These are phyloP conservation scores for Magallana nippona DNA, from an alignment of 2,888 invertebrate species.

Conservation along the genomic window DNA sequence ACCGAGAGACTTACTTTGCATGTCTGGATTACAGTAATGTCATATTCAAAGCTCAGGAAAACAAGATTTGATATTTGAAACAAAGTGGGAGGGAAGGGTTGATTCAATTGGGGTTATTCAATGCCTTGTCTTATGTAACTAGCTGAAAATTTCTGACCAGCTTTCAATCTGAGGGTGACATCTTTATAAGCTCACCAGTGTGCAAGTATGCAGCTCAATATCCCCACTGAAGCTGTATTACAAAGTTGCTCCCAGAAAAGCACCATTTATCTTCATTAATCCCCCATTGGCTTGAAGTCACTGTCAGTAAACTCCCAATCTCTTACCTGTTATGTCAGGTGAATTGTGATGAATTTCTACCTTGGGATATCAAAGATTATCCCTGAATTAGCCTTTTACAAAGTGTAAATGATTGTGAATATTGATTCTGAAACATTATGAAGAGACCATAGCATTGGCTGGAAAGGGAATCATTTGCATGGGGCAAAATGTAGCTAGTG, in stretches of 20 bases:
- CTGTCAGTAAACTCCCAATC: slow-evolving; percentile 22
- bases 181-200: slow-evolving; percentile 22
- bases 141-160: neutral
- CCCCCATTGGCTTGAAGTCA: slow-evolving; percentile 20
- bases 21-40: too few species aligned
- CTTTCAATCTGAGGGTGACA: slow-evolving; percentile 2
- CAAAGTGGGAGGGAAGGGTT: slow-evolving; percentile 2
- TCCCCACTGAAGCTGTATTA: slow-evolving; percentile 5
- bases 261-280: slow-evolving; percentile 28
- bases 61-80: neutral
- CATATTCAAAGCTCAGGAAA: neutral
- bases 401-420: slow-evolving; percentile 3
- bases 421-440: neutral
- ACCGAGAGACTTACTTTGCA: too few species aligned
- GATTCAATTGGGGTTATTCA: neutral
- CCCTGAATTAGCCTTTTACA: neutral
- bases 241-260: slow-evolving; percentile 4
- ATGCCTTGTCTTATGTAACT: neutral
- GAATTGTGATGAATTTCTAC: slow-evolving; percentile 33
- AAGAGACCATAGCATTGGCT: neutral
- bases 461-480: neutral
- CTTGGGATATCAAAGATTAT: slow-evolving; percentile 28
- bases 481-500: neutral
- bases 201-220: slow-evolving; percentile 13
- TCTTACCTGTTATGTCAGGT: slow-evolving; percentile 32